Percentiles rank a stretch among this genome's conserved stretches.
These are phyloP conservation scores for Anaspis maculata DNA, from an alignment of 2,888 invertebrate species.

Conservation along the genomic window DNA sequence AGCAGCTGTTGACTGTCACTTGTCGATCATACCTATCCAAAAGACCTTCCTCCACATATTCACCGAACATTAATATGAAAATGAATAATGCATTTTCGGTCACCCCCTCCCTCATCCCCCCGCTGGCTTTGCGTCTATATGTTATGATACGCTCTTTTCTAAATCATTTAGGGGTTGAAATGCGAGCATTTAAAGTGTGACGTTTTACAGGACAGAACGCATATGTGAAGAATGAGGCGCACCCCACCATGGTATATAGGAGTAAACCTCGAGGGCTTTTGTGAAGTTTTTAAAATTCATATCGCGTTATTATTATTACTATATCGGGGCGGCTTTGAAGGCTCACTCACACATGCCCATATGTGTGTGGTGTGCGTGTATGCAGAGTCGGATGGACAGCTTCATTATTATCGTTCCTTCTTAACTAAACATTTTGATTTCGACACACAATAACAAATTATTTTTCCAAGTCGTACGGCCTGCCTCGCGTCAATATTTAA, in stretches of 20 bases:
- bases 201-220: conserved; percentile 41
- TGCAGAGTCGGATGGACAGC: conserved; percentile 16
- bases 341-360: conserved; percentile 24
- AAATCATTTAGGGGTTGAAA: conserved; percentile 41
- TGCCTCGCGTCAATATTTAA: too few species aligned
- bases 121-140: too few species aligned
- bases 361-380: conserved; percentile 20
- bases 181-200: conserved; percentile 42
- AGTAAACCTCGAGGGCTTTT: too few species aligned
- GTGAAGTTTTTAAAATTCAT: conserved; percentile 34
- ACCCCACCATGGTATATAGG: too few species aligned
- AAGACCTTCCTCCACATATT: too few species aligned
- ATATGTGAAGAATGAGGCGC: too few species aligned
- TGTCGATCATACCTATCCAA: conserved; percentile 38
- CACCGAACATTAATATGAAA: conserved; percentile 35
- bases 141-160: conserved; percentile 40
- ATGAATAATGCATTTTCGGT: conserved; percentile 38
- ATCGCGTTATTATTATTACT: conserved; percentile 27
- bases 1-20: conserved; percentile 44
- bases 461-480: too few species aligned
- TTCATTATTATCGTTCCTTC: conserved; percentile 26
- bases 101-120: conserved; percentile 32
- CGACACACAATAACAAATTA: too few species aligned
- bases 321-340: too few species aligned
- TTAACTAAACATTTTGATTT: conserved; percentile 31